Evolutionary conservation across 1,140 invertebrate genomes (phyloP).

Genomic region (Rhagoletis zephyria): DNA sequence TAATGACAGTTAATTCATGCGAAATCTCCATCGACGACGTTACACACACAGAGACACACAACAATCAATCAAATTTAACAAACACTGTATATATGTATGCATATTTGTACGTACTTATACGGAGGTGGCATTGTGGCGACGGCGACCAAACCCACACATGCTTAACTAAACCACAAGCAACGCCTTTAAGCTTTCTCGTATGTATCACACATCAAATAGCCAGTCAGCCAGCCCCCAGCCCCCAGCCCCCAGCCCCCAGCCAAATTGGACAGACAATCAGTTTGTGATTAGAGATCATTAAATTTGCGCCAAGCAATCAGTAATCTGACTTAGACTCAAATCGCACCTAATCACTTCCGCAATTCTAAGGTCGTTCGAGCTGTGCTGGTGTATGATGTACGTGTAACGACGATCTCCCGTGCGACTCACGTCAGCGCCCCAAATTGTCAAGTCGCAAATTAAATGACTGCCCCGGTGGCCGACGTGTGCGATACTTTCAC

Average conservation of each 20-base stretch:
- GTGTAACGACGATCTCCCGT: background rate
- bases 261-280: conserved; percentile 37
- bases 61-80: conserved; percentile 32
- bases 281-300: conserved; percentile 41
- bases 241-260: background rate
- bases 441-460: conserved; percentile 35
- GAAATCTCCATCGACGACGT: background rate
- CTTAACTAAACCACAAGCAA: conserved; percentile 1
- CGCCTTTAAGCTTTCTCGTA: background rate
- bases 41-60: background rate
- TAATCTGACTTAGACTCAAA: background rate
- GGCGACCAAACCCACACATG: conserved; percentile 33
- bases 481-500: conserved; percentile 56
- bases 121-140: background rate
- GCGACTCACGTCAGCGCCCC: background rate
- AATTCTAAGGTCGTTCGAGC: conserved; percentile 2
- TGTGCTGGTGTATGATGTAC: too few species aligned
- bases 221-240: background rate
- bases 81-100: background rate
- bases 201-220: background rate
- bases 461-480: conserved; percentile 17
- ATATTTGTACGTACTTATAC: background rate
- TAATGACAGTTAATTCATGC: conserved; percentile 40
- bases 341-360: conserved; percentile 43
- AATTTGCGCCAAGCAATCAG: conserved; percentile 11